Base-by-base conservation (phyloP, 2,797 vertebrate species). In the Poeciliopsis infans region DNA sequence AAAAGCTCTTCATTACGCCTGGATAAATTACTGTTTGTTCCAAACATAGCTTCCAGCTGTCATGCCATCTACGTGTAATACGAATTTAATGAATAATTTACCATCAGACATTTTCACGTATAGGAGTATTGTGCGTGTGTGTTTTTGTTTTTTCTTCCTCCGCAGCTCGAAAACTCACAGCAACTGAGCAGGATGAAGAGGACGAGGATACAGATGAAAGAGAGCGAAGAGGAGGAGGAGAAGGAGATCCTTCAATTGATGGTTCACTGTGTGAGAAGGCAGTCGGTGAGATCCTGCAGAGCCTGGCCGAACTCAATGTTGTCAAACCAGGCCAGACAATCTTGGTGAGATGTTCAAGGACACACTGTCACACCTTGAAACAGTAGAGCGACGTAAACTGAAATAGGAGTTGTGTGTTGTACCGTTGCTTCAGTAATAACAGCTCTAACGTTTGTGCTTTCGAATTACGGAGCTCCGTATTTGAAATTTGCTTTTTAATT, bases 231-330 rank as follows among this genome's bases (percentile, higher is more conserved):
- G 79, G 85, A 82, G 86, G 87, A 43, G 76, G 77, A 81, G 79
- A 85, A 83, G 87, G 88, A 45, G 53, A 87, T 76, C 45, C 78
- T 74, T 79, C 83, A 41, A 79, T 31, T 46, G 90, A 76, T 3
- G 78, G 91, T 2, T 89, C 92, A 0, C 79, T 94, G 72, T 89
- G 93, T 0, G 96, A 97, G 80, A 96, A 95, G 76, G 94, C 94
- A 12, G 88, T 95, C 46, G 90, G 87, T 16, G 96, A 97, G 41
- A 95, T 96, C 53, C 93, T 96, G 3, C 83, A 94, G 78, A 95
- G 96, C 78, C 91, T 95, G 73, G 93, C 95, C 0, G 96, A 97
- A n/a, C 94, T 97, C 7, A 74, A 94, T 16, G 43, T 95, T 70
- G 94, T 96, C 76, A 96, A 95, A 85, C 86, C 96, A 4, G 95